These are phyloP conservation scores for Entomobrya proxima DNA, from an alignment of 2,888 invertebrate species.

Conservation along the genomic window DNA sequence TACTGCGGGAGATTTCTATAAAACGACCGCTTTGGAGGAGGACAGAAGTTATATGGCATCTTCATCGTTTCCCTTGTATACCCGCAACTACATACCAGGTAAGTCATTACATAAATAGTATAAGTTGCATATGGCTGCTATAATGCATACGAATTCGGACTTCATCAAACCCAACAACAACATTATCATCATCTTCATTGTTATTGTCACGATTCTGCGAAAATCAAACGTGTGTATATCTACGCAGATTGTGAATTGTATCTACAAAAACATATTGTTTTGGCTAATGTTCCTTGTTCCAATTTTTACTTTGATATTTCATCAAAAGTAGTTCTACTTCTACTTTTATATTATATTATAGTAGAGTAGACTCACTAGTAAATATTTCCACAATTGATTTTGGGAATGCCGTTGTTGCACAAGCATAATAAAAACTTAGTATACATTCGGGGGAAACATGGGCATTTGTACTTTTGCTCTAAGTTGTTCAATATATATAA, in stretches of 20 bases:
- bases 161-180: background rate
- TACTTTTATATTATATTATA: too few relatives aligned
- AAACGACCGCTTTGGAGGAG: background rate
- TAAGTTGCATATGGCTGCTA: background rate
- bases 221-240: background rate
- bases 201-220: constrained; percentile 25
- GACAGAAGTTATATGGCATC: background rate
- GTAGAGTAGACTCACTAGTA: too few relatives aligned
- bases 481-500: too few relatives aligned
- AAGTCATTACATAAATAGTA: background rate
- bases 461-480: too few relatives aligned
- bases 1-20: background rate
- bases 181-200: constrained; percentile 23
- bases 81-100: constrained; percentile 27
- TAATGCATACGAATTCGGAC: constrained; percentile 2
- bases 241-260: background rate
- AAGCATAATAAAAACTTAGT: too few relatives aligned
- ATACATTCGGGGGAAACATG: too few relatives aligned
- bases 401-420: too few relatives aligned
- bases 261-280: constrained; percentile 23
- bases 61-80: background rate
- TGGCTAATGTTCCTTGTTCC: constrained; percentile 43
- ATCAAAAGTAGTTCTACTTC: constrained; percentile 39
- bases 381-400: constrained; percentile 28
- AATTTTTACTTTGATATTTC: constrained; percentile 3